Base-by-base conservation (phyloP, 2,113 vertebrate species). In the Pholis gunnellus region DNA sequence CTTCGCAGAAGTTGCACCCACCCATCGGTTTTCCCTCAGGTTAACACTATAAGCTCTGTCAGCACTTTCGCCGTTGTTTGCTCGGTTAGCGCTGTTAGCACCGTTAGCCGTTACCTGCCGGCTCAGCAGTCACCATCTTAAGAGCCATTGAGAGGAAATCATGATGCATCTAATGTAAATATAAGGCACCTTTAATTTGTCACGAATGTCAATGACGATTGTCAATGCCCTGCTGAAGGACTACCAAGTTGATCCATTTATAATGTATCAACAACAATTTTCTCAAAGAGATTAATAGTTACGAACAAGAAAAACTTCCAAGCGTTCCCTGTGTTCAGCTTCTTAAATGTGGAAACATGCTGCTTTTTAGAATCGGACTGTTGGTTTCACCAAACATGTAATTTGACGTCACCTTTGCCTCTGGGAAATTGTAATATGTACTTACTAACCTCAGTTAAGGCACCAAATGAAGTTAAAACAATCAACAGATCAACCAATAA, bases 401-500 rank as follows among this genome's bases (percentile, higher is more conserved):
- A 15, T 42, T 27, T 46, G 4, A 67, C 2, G 15, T 46, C 40
- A 50, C 46, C 29, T 34, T 52, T 1, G 9, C 7, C 6, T 54
- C 67, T n/a, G 48, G 20, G 48, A 31, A 31, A 68, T 5, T 18
- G 10, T 25, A 54, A 54, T n/a, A 46, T 1, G 5, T 17, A 54
- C 22, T n/a, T 0, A 25, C 29, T 13, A 27, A 14, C 17, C 48
- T 17, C 4, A 18, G 17, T 46, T 46, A 7, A 57, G 38, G 9
- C 14, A 27, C 38, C 18, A 44, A 31, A 56, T 34, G 0, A 59
- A 31, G 3, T 56, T 57, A 25, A 82, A 66, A 46, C 10, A 64
- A 81, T 64, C 25, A 68, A 17, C 27, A 29, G 20, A 61, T 73
- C n/a, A 60, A 67, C n/a, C 69, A 63, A 27, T 38, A 40, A 2